Evolutionary conservation across 64 coral and sea anemone genomes (phyloP).

Genomic region (Dendrophyllia cribrosa): DNA sequence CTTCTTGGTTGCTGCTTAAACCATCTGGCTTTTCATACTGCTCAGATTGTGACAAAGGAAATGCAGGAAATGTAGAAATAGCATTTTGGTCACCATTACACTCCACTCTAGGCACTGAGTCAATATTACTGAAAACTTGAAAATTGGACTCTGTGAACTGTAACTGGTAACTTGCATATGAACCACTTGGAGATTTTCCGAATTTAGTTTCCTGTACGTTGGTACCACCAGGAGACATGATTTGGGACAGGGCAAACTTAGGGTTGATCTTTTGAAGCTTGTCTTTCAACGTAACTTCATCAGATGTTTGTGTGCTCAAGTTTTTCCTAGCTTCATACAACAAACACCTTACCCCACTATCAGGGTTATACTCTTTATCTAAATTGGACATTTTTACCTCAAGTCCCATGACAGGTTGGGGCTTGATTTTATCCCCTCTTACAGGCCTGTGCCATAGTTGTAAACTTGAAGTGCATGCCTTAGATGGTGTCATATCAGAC

Average conservation of each 20-base stretch:
- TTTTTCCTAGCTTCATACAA: constrained; percentile 17
- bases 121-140: background rate
- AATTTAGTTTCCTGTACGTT: too few relatives aligned
- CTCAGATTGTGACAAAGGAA: background rate
- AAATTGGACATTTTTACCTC: background rate
- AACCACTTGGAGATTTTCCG: background rate
- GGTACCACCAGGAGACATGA: too few relatives aligned
- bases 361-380: background rate
- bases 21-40: constrained; percentile 7
- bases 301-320: background rate
- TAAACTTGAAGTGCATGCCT: constrained; percentile 54
- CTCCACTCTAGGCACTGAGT: background rate
- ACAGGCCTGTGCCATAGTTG: constrained; percentile 67
- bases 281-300: too few relatives aligned
- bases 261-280: too few relatives aligned
- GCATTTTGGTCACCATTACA: too few relatives aligned
- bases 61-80: too few relatives aligned
- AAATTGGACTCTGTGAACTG: constrained; percentile 14
- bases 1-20: constrained; percentile 8
- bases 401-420: constrained; percentile 50
- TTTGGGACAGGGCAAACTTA: too few relatives aligned
- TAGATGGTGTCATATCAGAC: constrained; percentile 55
- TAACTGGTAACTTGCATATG: background rate
- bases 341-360: background rate
- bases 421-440: constrained; percentile 58